phyloP scores from a whole-genome alignment of 2,113 vertebrate species.

The Eretmochelys imbricata region DNA sequence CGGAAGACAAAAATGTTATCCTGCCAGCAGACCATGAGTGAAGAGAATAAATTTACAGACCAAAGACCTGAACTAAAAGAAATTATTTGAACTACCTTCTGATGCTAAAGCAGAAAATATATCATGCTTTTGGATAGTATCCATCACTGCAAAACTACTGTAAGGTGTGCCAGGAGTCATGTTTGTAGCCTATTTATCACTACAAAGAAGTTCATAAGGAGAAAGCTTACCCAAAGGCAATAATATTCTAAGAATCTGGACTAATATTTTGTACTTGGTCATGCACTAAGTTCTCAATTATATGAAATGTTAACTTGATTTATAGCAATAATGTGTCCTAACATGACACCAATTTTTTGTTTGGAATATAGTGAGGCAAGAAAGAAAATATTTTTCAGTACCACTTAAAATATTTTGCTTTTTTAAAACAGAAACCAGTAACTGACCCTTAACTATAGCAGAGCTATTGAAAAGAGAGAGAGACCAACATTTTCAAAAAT shows the following conservation, averaged over 20 bases:
- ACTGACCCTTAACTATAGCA: neutral
- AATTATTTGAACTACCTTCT: slow-evolving; percentile 48
- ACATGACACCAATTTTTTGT: accelerated
- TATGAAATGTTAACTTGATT: neutral
- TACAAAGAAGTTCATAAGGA: neutral
- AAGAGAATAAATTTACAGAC: slow-evolving; percentile 46
- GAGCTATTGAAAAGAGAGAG: neutral
- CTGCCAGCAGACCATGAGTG: slow-evolving; percentile 23
- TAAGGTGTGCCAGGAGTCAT: neutral
- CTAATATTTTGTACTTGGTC: neutral
- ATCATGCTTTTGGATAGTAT: slow-evolving; percentile 45
- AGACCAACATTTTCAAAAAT: neutral
- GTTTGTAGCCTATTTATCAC: neutral
- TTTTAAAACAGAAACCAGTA: neutral
- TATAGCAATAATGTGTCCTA: neutral
- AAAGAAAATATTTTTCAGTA: neutral
- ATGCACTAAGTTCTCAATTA: neutral
- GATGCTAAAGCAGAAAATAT: slow-evolving; percentile 19
- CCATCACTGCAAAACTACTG: neutral
- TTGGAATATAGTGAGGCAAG: neutral
- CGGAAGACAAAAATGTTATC: slow-evolving; percentile 33
- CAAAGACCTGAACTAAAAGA: slow-evolving; percentile 16
- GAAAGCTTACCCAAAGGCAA: neutral
- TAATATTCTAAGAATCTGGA: accelerated
- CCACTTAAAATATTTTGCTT: neutral